Evolutionary conservation across 1,140 invertebrate genomes (phyloP).

Genomic region (Tetragnatha versicolor): DNA sequence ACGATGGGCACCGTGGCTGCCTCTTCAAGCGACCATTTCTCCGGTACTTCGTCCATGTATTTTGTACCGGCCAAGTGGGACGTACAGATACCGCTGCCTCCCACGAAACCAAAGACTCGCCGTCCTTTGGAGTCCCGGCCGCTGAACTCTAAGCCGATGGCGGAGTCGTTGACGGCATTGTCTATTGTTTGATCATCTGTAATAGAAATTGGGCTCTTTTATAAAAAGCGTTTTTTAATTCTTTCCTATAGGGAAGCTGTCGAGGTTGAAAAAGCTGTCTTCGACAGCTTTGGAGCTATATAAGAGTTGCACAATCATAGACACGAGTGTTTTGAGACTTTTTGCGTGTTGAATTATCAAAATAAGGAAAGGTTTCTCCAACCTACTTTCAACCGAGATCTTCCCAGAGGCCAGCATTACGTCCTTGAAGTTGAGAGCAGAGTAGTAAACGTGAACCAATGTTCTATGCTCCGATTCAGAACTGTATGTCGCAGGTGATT

Average conservation of each 20-base stretch:
- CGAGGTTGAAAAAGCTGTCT: no score
- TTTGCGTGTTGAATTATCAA: no score
- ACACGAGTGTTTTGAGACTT: no score
- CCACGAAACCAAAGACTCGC: constrained; percentile 91
- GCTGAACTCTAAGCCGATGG: constrained; percentile 87
- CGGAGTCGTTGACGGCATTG: neutral
- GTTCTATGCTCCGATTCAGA: neutral
- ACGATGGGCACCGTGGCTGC: constrained; percentile 93
- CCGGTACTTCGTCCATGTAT: constrained; percentile 90
- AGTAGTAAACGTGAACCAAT: constrained; percentile 68
- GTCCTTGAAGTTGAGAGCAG: constrained; percentile 95
- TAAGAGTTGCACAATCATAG: no score
- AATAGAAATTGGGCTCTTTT: no score
- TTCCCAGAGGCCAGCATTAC: constrained; percentile 97
- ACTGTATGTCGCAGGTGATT: neutral
- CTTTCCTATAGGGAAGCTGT: no score
- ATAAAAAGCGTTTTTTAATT: no score
- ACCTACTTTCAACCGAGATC: no score
- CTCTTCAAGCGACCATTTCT: constrained; percentile 86
- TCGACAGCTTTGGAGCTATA: no score
- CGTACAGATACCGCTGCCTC: constrained; percentile 86
- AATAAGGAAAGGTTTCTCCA: no score
- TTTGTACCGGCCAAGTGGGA: constrained; percentile 81
- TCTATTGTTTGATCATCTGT: neutral
- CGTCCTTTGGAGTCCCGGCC: constrained; percentile 75